These are phyloP conservation scores for Sternarchorhynchus goeldii DNA, from an alignment of 2,797 vertebrate species.

Conservation along the genomic window DNA sequence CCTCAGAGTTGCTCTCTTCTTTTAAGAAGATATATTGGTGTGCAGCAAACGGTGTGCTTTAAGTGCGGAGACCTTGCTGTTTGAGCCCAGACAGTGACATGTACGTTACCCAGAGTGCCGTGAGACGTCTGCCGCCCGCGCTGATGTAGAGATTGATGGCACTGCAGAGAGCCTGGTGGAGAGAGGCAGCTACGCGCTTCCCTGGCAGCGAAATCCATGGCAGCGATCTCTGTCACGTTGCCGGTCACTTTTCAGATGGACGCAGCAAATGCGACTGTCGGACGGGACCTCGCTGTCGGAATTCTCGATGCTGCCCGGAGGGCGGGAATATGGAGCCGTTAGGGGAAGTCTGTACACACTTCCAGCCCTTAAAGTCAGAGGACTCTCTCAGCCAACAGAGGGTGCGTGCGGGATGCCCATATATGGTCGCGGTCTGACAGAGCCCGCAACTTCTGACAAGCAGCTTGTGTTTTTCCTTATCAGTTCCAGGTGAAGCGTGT, in stretches of 20 bases:
- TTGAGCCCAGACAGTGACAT: conserved; percentile 21
- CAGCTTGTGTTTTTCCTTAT: conserved; percentile 60
- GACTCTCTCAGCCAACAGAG: conserved; percentile 16
- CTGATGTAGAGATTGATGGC: conserved; percentile 59
- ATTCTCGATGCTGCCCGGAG: conserved; percentile 48
- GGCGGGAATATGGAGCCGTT: conserved; percentile 49
- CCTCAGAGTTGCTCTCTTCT: background rate
- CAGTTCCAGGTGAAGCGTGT: conserved; percentile 64
- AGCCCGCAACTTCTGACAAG: conserved; percentile 72
- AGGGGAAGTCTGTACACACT: conserved; percentile 18
- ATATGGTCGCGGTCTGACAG: conserved; percentile 36
- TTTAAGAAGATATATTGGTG: background rate
- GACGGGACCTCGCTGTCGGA: conserved; percentile 57
- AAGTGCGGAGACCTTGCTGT: conserved; percentile 4
- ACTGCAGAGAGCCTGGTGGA: conserved; percentile 50
- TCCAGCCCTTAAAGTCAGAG: conserved; percentile 28
- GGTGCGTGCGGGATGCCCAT: conserved; percentile 15
- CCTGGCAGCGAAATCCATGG: conserved; percentile 61
- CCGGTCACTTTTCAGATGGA: conserved; percentile 61
- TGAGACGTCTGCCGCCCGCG: conserved; percentile 27
- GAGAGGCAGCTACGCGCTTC: conserved; percentile 63
- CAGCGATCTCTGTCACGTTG: conserved; percentile 56
- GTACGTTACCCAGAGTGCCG: conserved; percentile 21
- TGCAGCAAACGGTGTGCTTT: background rate
- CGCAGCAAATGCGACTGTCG: conserved; percentile 61